Percentiles rank a stretch among this genome's conserved stretches.
phyloP scores from a whole-genome alignment of 2,888 invertebrate species.

The Euproctis similis region DNA sequence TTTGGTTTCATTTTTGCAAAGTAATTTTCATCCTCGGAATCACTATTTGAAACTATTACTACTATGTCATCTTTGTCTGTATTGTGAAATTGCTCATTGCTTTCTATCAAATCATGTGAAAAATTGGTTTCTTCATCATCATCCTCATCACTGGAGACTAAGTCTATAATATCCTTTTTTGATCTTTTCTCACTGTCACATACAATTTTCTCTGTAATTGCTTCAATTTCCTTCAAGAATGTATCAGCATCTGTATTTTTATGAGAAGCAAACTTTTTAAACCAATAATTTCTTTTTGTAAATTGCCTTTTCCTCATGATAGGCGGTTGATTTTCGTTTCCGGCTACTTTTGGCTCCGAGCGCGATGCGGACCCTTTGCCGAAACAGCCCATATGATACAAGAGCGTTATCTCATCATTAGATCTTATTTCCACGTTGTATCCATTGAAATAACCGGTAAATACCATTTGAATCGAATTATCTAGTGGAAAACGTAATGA shows the following conservation, averaged over 20 bases:
- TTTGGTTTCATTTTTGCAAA: constrained; percentile 76
- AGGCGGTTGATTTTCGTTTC: constrained; percentile 44
- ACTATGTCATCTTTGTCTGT: constrained; percentile 56
- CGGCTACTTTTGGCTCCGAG: constrained; percentile 63
- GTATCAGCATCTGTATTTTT: constrained; percentile 30
- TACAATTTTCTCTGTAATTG: constrained; percentile 41
- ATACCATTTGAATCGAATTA: constrained; percentile 58
- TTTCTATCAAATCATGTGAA: constrained; percentile 5
- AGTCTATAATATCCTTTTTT: constrained; percentile 57
- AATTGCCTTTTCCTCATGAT: constrained; percentile 78
- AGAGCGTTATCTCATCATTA: constrained; percentile 72
- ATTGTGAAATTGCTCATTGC: constrained; percentile 23
- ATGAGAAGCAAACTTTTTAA: constrained; percentile 47
- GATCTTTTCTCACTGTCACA: constrained; percentile 34
- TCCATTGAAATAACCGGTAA: constrained; percentile 80
- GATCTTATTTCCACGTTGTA: constrained; percentile 79
- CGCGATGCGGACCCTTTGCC: constrained; percentile 83
- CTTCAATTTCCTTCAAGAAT: constrained; percentile 49
- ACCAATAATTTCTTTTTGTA: constrained; percentile 74
- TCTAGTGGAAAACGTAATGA: constrained; percentile 63
- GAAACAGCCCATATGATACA: constrained; percentile 84
- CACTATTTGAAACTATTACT: constrained; percentile 79
- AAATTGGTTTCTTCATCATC: constrained; percentile 24
- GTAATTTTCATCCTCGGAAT: constrained; percentile 78
- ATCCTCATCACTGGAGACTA: constrained; percentile 59